These are phyloP conservation scores for Andrena chrysosceles DNA, from an alignment of 2,888 invertebrate species.

Conservation along the genomic window DNA sequence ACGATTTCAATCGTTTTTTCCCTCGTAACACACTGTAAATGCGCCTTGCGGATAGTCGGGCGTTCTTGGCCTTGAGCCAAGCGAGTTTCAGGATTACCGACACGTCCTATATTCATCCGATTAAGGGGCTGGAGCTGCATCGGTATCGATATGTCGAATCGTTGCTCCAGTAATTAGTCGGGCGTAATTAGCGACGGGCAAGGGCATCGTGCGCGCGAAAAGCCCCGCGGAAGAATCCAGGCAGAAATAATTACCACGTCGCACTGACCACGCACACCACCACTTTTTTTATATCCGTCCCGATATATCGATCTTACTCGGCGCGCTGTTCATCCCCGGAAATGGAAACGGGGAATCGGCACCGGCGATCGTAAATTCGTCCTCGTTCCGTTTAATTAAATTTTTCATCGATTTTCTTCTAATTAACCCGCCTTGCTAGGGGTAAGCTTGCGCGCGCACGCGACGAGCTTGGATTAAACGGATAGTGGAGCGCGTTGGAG, in stretches of 20 bases:
- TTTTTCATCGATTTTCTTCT: slow-evolving; percentile 8
- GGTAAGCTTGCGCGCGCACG: no score
- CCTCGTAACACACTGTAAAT: slow-evolving; percentile 35
- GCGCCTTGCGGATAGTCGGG: slow-evolving; percentile 43
- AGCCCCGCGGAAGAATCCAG: slow-evolving; percentile 48
- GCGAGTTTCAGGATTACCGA: slow-evolving; percentile 55
- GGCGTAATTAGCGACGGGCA: slow-evolving; percentile 62
- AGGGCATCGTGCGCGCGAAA: slow-evolving; percentile 27
- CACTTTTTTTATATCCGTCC: slow-evolving; percentile 16
- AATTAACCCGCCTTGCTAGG: slow-evolving; percentile 8
- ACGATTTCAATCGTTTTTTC: slow-evolving; percentile 15
- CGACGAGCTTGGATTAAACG: slow-evolving; percentile 4
- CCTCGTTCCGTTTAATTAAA: slow-evolving; percentile 22
- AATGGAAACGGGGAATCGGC: neutral
- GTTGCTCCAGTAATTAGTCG: slow-evolving; percentile 67
- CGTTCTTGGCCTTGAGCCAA: slow-evolving; percentile 66
- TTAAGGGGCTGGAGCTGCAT: slow-evolving; percentile 59
- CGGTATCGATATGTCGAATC: slow-evolving; percentile 65
- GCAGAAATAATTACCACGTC: slow-evolving; percentile 52
- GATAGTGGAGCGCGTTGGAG: neutral
- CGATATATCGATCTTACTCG: slow-evolving; percentile 15
- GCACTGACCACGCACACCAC: neutral
- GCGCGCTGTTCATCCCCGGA: neutral
- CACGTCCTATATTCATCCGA: slow-evolving; percentile 63
- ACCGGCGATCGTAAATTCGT: neutral